Evolutionary conservation across 2,888 invertebrate species (phyloP).

Genomic region (Embidobia sp.): DNA sequence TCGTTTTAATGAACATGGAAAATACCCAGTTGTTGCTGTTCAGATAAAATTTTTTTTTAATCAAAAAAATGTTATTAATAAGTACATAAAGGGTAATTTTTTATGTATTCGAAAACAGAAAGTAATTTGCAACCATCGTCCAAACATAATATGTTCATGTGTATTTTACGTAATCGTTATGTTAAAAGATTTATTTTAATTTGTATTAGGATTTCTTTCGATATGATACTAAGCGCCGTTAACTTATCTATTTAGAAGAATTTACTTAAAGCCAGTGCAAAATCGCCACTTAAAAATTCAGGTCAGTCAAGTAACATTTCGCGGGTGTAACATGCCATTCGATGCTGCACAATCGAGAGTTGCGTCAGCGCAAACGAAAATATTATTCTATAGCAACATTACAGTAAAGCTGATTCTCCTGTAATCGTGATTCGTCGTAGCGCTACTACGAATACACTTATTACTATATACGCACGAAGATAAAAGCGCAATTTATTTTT

Average conservation of each 20-base stretch:
- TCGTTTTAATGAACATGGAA: no score
- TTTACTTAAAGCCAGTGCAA: slow-evolving; percentile 22
- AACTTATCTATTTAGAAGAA: slow-evolving; percentile 36
- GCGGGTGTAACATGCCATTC: slow-evolving; percentile 38
- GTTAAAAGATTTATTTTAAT: not conserved
- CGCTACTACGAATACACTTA: slow-evolving; percentile 17
- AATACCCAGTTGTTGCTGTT: no score
- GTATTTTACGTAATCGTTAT: not conserved
- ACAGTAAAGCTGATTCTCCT: not conserved
- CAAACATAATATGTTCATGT: no score
- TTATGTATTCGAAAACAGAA: no score
- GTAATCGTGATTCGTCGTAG: not conserved
- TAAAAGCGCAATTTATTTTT: slow-evolving; percentile 27
- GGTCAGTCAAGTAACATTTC: slow-evolving; percentile 44
- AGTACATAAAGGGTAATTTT: no score
- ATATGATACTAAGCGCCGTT: slow-evolving; percentile 8
- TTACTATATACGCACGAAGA: slow-evolving; percentile 43
- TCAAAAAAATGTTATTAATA: no score
- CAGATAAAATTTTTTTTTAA: no score
- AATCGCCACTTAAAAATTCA: slow-evolving; percentile 34
- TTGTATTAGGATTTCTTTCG: not conserved
- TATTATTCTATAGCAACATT: slow-evolving; percentile 3
- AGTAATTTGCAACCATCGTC: no score
- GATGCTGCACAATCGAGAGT: slow-evolving; percentile 6
- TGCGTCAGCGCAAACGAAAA: not conserved